Conservation (phyloP, 1,140 invertebrate species). For the Drosophila tropicalis region DNA sequence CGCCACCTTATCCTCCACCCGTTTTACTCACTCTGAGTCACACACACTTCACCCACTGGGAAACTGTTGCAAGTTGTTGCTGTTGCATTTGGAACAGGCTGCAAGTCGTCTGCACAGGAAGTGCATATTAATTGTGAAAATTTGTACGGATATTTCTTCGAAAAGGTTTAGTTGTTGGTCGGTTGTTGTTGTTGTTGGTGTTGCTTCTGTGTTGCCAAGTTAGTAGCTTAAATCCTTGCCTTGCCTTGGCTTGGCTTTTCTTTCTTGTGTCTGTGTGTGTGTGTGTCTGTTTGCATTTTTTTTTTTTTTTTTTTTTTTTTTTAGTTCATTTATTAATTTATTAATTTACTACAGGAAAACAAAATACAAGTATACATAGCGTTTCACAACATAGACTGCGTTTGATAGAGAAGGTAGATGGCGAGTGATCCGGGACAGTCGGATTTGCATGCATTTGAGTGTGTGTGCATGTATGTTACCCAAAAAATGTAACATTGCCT, state of each 20-base stretch:
- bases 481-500: conserved; percentile 29
- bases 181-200: conserved; percentile 48
- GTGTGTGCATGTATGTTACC: not conserved
- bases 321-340: too few species aligned
- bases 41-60: conserved; percentile 14
- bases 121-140: conserved; percentile 81
- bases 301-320: too few species aligned
- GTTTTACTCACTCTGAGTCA: not conserved
- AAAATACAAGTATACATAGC: too few species aligned
- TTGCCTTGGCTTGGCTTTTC: conserved; percentile 1
- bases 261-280: not conserved
- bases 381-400: too few species aligned
- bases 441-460: not conserved
- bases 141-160: conserved; percentile 77
- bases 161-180: conserved; percentile 62
- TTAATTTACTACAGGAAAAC: too few species aligned
- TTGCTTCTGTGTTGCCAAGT: not conserved
- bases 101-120: conserved; percentile 80
- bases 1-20: not conserved
- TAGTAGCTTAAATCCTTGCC: conserved; percentile 27
- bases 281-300: too few species aligned
- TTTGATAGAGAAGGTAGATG: too few species aligned
- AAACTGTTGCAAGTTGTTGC: conserved; percentile 35
- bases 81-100: conserved; percentile 62
- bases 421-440: too few species aligned